Conservation (phyloP, 2,888 invertebrate genomes). For the Tryphoninae sp. region DNA sequence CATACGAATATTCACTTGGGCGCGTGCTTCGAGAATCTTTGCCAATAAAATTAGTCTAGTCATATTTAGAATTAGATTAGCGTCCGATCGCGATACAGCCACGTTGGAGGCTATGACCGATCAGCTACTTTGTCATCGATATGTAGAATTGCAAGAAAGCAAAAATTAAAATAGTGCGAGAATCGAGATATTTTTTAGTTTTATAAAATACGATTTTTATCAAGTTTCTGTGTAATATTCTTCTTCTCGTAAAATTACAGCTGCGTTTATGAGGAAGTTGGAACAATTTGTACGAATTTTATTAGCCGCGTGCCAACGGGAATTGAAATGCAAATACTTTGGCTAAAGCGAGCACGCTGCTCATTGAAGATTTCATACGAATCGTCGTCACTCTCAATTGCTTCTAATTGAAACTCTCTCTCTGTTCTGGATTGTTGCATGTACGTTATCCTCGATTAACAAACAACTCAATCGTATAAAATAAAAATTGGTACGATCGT, state of each 20-base stretch:
- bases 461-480: neutral
- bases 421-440: conserved; percentile 17
- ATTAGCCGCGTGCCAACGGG: neutral
- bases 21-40: conserved; percentile 32
- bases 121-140: conserved; percentile 16
- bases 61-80: conserved; percentile 50
- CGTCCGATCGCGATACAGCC: conserved; percentile 21
- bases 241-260: too few species aligned
- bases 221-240: too few species aligned
- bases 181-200: too few species aligned
- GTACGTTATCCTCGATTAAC: conserved; percentile 31
- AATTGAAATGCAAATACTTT: conserved; percentile 25
- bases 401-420: conserved; percentile 53
- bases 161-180: neutral
- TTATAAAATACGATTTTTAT: too few species aligned
- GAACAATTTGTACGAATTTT: conserved; percentile 8
- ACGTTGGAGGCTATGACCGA: conserved; percentile 42
- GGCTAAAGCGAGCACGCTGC: neutral
- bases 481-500: conserved; percentile 6
- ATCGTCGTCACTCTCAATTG: conserved; percentile 50
- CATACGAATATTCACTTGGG: conserved; percentile 6
- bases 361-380: conserved; percentile 46
- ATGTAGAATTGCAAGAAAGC: too few species aligned
- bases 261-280: neutral
- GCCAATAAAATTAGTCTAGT: conserved; percentile 44